phyloP scores from a whole-genome alignment of 2,113 vertebrate species.

The Hippolais icterina region DNA sequence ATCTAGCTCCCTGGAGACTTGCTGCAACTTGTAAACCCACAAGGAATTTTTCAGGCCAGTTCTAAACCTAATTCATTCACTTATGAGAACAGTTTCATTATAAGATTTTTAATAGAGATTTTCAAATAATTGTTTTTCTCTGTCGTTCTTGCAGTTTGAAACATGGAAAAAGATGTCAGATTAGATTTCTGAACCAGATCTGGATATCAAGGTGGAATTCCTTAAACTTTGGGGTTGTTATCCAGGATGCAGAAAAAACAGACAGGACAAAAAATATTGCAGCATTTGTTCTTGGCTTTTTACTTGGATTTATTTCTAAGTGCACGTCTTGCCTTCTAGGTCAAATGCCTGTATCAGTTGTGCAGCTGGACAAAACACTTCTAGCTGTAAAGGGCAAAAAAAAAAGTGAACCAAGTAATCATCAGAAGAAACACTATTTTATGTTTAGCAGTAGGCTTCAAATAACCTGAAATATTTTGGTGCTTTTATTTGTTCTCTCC shows the following conservation, averaged over 20 bases:
- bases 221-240: neutral
- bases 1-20: conserved; percentile 45
- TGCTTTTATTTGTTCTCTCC: neutral
- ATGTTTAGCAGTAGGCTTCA: neutral
- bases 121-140: conserved; percentile 54
- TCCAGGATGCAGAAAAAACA: conserved; percentile 10
- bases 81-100: conserved; percentile 54
- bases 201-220: neutral
- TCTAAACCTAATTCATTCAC: conserved; percentile 66
- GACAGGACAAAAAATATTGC: neutral
- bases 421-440: neutral
- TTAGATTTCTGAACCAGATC: neutral
- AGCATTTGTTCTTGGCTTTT: conserved; percentile 12
- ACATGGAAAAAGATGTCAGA: neutral
- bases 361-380: neutral
- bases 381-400: neutral
- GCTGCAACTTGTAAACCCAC: conserved; percentile 71
- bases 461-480: neutral
- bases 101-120: conserved; percentile 2
- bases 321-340: neutral
- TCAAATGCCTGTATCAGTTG: neutral
- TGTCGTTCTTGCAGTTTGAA: conserved; percentile 28
- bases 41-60: conserved; percentile 70
- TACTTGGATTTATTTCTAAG: conserved; percentile 47
- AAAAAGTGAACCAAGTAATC: neutral